Percentiles rank a stretch among this genome's conserved stretches.
Conservation (phyloP, 2,888 invertebrate species). For the Thalpophila matura region DNA sequence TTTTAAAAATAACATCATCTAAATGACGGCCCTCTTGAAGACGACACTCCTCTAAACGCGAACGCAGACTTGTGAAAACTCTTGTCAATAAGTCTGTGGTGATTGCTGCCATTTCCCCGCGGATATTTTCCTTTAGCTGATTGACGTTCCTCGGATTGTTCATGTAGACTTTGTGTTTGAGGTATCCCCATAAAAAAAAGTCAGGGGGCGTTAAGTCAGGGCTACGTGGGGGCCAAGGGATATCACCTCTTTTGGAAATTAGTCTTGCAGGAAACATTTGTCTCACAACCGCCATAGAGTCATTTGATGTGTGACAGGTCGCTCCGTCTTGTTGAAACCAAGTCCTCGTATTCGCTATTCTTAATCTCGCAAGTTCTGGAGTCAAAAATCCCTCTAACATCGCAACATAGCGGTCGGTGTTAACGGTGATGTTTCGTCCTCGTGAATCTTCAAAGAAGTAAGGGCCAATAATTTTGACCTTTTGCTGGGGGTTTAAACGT, state of each 20-base stretch:
- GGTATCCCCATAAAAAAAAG: constrained; percentile 26
- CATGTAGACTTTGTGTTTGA: constrained; percentile 20
- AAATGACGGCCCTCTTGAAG: constrained; percentile 5
- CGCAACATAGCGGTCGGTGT: constrained; percentile 32
- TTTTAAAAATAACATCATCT: constrained; percentile 6
- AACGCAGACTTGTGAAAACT: constrained; percentile 4
- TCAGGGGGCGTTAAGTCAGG: constrained; percentile 14
- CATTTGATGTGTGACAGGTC: background rate
- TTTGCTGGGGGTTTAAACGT: constrained; percentile 5
- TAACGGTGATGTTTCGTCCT: constrained; percentile 29
- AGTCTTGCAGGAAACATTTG: background rate
- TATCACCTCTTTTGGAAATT: constrained; percentile 6
- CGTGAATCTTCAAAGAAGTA: constrained; percentile 43
- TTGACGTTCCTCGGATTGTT: background rate
- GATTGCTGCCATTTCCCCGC: constrained; percentile 9
- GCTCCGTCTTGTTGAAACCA: constrained; percentile 1
- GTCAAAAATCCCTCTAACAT: constrained; percentile 40
- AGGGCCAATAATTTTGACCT: constrained; percentile 8
- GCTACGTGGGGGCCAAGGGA: constrained; percentile 13
- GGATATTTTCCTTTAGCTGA: constrained; percentile 11
- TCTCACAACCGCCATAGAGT: too few relatives aligned
- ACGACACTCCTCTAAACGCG: constrained; percentile 6
- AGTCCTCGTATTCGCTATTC: constrained; percentile 15
- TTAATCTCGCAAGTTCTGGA: constrained; percentile 20
- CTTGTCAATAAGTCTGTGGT: background rate